Percentiles rank a stretch among this genome's conserved stretches.
phyloP scores from a whole-genome alignment of 1,140 invertebrate species.

The Dufourea novaeangliae region DNA sequence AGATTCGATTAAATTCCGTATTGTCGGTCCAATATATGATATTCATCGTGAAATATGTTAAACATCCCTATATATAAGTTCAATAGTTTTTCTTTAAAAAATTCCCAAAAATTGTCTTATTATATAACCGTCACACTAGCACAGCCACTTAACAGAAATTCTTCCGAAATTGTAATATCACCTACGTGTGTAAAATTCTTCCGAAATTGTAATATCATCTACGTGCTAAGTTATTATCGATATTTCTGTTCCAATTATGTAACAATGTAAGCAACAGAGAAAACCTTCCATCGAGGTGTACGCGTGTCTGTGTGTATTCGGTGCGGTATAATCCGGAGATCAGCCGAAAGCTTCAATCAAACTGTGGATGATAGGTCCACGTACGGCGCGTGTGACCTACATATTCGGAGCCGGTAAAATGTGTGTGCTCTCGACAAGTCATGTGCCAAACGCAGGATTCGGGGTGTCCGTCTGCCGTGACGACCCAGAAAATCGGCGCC shows the following conservation, averaged over 20 bases:
- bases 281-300: not conserved
- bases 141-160: too few species aligned
- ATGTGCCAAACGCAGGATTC: slow-evolving; percentile 61
- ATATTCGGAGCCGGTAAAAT: slow-evolving; percentile 46
- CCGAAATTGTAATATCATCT: too few species aligned
- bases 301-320: not conserved
- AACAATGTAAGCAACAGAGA: not conserved
- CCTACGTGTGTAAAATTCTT: too few species aligned
- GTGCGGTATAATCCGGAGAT: slow-evolving; percentile 1
- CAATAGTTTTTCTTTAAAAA: too few species aligned
- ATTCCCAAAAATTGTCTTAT: too few species aligned
- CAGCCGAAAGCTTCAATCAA: slow-evolving; percentile 1
- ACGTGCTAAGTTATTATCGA: too few species aligned
- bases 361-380: slow-evolving; percentile 18
- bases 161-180: too few species aligned
- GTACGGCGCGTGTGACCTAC: slow-evolving; percentile 41
- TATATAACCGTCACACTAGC: too few species aligned
- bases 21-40: not conserved
- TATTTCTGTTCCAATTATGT: not conserved
- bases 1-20: not conserved
- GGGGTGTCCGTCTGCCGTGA: slow-evolving; percentile 66
- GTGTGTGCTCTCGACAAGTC: slow-evolving; percentile 56
- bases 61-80: too few species aligned
- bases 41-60: not conserved
- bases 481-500: slow-evolving; percentile 69